Conservation (phyloP, 2,797 vertebrate genomes). For the Parauchenoglanis punctatus region DNA sequence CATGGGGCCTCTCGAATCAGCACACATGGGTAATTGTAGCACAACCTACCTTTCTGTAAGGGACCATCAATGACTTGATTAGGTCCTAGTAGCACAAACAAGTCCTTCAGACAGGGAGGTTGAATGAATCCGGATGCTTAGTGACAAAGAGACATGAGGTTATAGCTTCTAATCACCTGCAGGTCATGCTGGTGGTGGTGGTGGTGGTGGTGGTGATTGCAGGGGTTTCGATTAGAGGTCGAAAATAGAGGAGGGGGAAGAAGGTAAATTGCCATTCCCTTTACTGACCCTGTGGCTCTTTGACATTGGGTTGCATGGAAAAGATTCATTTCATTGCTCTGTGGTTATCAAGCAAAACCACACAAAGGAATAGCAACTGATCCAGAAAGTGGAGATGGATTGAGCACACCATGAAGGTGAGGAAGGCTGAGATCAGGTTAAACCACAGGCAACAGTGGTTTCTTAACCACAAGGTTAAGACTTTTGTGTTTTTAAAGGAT, state of each 20-base stretch:
- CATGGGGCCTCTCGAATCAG: slow-evolving; percentile 63
- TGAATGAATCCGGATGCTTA: slow-evolving; percentile 69
- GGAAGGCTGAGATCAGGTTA: slow-evolving; percentile 12
- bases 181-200: not conserved
- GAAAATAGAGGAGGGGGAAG: not conserved
- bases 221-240: slow-evolving; percentile 25
- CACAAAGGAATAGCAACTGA: slow-evolving; percentile 5
- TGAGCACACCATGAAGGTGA: slow-evolving; percentile 19
- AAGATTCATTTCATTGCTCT: slow-evolving; percentile 12
- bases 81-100: slow-evolving; percentile 50
- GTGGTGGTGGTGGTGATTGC: slow-evolving; percentile 11
- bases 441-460: slow-evolving; percentile 1
- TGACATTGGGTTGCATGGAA: not conserved
- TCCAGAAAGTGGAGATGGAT: slow-evolving; percentile 11
- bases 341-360: not conserved
- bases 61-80: slow-evolving; percentile 27
- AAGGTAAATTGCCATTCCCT: slow-evolving; percentile 11
- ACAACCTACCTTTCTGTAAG: slow-evolving; percentile 28
- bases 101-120: slow-evolving; percentile 59
- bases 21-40: slow-evolving; percentile 60
- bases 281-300: slow-evolving; percentile 20
- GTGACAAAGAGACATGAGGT: slow-evolving; percentile 58
- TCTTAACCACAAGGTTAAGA: not conserved
- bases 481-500: not conserved
- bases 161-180: slow-evolving; percentile 31